Conservation (phyloP, 1,140 invertebrate genomes). For the Zophobas morio region DNA sequence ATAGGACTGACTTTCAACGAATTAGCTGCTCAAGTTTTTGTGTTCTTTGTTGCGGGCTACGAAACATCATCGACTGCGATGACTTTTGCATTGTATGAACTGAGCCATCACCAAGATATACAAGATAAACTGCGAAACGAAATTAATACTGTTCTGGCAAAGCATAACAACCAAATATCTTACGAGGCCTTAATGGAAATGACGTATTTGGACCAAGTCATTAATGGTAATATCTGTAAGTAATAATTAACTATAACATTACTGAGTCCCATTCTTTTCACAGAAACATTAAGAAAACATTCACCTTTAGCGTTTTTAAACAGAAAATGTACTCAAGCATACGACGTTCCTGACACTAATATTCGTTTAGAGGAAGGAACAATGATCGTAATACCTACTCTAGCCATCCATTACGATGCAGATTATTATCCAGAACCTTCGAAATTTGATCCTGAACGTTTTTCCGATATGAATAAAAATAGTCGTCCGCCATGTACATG, state of each 20-base stretch:
- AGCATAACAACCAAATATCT: slow-evolving; percentile 69
- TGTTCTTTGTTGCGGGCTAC: slow-evolving; percentile 68
- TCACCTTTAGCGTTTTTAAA: slow-evolving; percentile 69
- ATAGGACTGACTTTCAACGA: slow-evolving; percentile 48
- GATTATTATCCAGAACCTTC: slow-evolving; percentile 60
- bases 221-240: slow-evolving; percentile 66
- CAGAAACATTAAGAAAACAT: slow-evolving; percentile 74
- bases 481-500: slow-evolving; percentile 56
- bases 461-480: slow-evolving; percentile 48
- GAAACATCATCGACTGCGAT: slow-evolving; percentile 69
- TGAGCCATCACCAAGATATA: slow-evolving; percentile 68
- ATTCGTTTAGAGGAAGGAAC: slow-evolving; percentile 62
- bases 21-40: slow-evolving; percentile 53
- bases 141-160: slow-evolving; percentile 67
- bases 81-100: slow-evolving; percentile 68
- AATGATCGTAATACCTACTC: slow-evolving; percentile 67
- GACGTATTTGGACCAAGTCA: slow-evolving; percentile 63
- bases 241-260: not conserved
- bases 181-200: slow-evolving; percentile 74
- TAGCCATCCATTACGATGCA: slow-evolving; percentile 73
- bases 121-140: slow-evolving; percentile 69
- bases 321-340: slow-evolving; percentile 70
- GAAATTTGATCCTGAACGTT: slow-evolving; percentile 56
- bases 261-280: slow-evolving; percentile 45
- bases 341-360: slow-evolving; percentile 56